Evolutionary conservation across 2,113 vertebrate species (phyloP).

Genomic region (Crotalus tigris): DNA sequence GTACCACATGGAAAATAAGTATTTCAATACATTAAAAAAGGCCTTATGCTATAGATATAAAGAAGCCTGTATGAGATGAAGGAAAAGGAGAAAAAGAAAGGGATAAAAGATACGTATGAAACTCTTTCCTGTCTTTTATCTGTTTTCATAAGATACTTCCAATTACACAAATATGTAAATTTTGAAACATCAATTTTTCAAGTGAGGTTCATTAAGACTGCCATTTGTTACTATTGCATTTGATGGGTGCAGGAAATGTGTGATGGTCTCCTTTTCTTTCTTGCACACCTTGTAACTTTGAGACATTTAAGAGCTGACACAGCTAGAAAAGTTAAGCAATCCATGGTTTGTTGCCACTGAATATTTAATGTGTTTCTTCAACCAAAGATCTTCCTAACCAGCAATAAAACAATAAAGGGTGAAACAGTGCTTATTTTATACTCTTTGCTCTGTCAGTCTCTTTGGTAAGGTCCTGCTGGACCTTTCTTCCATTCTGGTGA

Average conservation of each 20-base stretch:
- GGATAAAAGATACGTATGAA: background rate
- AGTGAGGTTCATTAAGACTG: background rate
- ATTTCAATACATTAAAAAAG: background rate
- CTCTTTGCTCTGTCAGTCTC: background rate
- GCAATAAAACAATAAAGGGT: background rate
- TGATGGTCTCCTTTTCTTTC: no score
- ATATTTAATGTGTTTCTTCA: constrained; percentile 12
- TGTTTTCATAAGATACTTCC: background rate
- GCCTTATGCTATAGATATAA: background rate
- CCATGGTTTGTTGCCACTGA: background rate
- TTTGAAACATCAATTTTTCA: background rate
- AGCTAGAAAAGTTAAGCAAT: background rate
- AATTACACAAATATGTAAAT: background rate
- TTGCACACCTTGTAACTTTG: background rate
- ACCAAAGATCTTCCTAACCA: background rate
- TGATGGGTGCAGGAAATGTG: background rate
- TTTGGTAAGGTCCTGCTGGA: background rate
- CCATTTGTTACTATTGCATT: background rate
- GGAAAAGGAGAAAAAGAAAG: background rate
- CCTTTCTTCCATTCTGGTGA: background rate
- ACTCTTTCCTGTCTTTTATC: background rate
- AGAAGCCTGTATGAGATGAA: background rate
- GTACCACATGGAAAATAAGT: background rate
- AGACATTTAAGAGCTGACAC: background rate
- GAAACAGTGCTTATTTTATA: background rate